Base-by-base conservation (phyloP, 2,888 invertebrate genomes). In the Phortica magna region DNA sequence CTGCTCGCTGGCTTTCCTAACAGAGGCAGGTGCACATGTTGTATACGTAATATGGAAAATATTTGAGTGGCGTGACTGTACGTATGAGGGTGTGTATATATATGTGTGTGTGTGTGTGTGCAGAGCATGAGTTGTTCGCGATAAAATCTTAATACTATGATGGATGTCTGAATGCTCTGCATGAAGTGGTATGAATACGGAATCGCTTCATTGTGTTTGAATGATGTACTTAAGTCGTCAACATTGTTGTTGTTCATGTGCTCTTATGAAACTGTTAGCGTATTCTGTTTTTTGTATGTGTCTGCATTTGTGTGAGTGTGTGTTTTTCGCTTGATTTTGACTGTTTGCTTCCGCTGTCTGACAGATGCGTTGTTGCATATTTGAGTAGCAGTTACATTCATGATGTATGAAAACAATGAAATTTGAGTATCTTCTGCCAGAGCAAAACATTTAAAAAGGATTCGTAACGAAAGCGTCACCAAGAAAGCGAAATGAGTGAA, bases 291-390 rank as follows among this genome's bases (percentile, higher is more conserved):
- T 31, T 31, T 70, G 48, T 48, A 48, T 48, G 3, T 14, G 48
- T 53, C 14, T 48, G 48, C 6, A 2, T 9, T 1, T 48, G 14
- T 12, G 48, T 48, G 48, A 3, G 48, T 48, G 2, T 12, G 48
- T 48, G 48, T 48, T 9, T 14, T 48, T 48, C 2, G 67, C 67
- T 67, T 67, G 67, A 42, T 67, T 67, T 67, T 67, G 17, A 9
- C 42, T 67, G 48, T 48, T 48, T 48, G 73, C 78, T 61, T 72
- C 76, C 76, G 76, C 61, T 55, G 76, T 67, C 12, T 71, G 70
- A 71, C 70, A 53, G 31, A 71, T 71, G 31, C 43, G 14, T n/a
- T 71, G 31, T 71, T 22, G 70, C n/a, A 71, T 71, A 71, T 71
- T 71, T 71, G 17, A 71, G 14, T 53, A 71, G 55, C 61, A 61